Percentiles rank a stretch among this genome's conserved stretches.
Evolutionary conservation across 92 coral and sea anemone genomes (phyloP).

Genomic region (Umimayanthus chanpuru): DNA sequence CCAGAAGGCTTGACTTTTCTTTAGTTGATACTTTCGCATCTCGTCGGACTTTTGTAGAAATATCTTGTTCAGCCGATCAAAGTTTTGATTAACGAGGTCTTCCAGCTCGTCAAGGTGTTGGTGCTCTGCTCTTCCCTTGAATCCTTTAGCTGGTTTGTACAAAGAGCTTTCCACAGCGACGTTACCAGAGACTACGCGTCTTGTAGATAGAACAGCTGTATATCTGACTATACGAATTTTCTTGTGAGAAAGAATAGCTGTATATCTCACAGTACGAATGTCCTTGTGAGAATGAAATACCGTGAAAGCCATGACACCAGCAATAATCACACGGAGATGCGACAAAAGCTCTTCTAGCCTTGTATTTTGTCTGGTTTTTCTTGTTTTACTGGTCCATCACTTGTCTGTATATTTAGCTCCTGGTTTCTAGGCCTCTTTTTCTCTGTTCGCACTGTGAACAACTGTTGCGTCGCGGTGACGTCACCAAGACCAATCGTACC

Average conservation of each 20-base stretch:
- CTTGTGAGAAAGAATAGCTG: background rate
- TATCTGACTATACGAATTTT: slow-evolving; percentile 1
- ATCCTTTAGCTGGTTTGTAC: background rate
- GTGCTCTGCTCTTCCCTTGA: background rate
- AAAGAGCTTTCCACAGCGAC: background rate
- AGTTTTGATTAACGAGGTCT: background rate
- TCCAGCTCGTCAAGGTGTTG: background rate
- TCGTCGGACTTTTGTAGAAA: slow-evolving; percentile 16
- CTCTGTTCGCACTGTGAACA: too few species aligned
- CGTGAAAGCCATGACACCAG: background rate
- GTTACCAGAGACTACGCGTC: background rate
- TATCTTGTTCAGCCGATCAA: background rate
- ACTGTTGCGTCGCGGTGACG: too few species aligned
- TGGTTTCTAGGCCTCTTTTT: too few species aligned
- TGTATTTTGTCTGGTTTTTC: background rate
- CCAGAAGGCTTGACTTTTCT: background rate
- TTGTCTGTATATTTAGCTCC: background rate
- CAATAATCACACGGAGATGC: too few species aligned
- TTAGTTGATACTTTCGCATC: background rate
- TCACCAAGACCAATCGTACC: too few species aligned
- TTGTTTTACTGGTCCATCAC: background rate
- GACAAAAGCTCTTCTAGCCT: background rate
- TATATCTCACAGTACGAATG: background rate
- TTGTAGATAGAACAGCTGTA: background rate
- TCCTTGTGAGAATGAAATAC: background rate